These are phyloP conservation scores for Lagenorhynchus albirostris DNA, from an alignment of 2,113 vertebrate genomes.

Conservation along the genomic window DNA sequence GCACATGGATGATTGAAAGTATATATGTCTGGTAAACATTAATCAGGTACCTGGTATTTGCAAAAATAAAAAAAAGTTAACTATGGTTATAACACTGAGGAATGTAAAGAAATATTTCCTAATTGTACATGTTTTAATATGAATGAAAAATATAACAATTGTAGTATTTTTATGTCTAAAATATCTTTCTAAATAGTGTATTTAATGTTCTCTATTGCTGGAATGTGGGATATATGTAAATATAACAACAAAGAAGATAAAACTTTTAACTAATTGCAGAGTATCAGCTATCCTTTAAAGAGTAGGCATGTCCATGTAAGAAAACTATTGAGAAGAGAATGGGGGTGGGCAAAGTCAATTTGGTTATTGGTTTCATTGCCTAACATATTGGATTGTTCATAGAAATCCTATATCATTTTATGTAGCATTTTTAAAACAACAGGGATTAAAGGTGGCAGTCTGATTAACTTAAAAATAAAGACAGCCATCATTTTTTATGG, in stretches of 20 bases:
- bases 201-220: not conserved
- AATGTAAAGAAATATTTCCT: not conserved
- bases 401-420: constrained; percentile 41
- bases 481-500: constrained; percentile 27
- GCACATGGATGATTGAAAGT: not conserved
- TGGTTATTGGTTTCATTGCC: not conserved
- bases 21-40: not conserved
- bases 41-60: not conserved
- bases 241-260: not conserved
- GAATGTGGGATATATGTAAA: not conserved
- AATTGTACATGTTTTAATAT: not conserved
- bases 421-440: constrained; percentile 29
- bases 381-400: not conserved
- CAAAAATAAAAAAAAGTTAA: not conserved
- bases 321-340: not conserved
- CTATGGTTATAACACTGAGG: not conserved
- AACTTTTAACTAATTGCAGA: not conserved
- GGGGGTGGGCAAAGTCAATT: not conserved
- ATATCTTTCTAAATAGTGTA: not conserved
- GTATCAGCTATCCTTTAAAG: not conserved
- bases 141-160: not conserved
- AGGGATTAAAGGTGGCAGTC: constrained; percentile 30
- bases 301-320: not conserved
- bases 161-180: not conserved
- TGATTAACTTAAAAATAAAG: constrained; percentile 64